Evolutionary conservation across 2,113 vertebrate species (phyloP), one percentile per base, ranked within the genome.

Genomic region (Galeopterus variegatus): DNA sequence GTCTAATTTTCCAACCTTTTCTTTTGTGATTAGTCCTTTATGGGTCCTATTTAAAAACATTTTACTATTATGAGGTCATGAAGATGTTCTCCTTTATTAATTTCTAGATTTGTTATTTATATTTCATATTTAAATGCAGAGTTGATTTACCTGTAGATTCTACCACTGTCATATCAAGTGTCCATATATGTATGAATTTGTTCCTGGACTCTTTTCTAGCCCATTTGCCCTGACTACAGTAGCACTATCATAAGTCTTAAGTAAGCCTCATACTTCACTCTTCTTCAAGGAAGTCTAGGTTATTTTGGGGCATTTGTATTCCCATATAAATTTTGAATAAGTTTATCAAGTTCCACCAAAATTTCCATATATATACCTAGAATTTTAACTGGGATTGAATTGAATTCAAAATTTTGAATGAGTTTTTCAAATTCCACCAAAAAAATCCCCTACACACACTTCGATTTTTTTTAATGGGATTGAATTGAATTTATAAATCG

Each of bases 401-500:
- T 41, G 41, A 41, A 41, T 41, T 41, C 41, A 41, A 70, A 19
- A 41, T 88, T 92, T 88, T 69, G 84, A 12, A 73, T 48, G 21
- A 56, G n/a, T 11, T 65, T 21, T 26, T 76, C 50, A 76, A 82
- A 28, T 69, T 94, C 33, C 56, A 85, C 8, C n/a, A 64, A 62
- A 45, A 41, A 41, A 72, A 60, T 76, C 28, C 18, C n/a, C 17
- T 60, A 58, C 7, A 64, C 31, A 56, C 10, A n/a, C 12, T 80
- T 96, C 33, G 36, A 58, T 1, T 36, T 33, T 56, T 93, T 60
- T 80, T 41, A 65, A 15, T 67, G 36, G 33, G 15, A 75, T n/a
- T 79, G 28, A 94, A 96, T 33, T 94, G 41, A 79, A 95, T 60
- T 73, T 67, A 54, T 28, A 77, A 54, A 67, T 77, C 41, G 45